Conservation (phyloP, 2,113 vertebrate genomes). For the Hemiscyllium ocellatum region DNA sequence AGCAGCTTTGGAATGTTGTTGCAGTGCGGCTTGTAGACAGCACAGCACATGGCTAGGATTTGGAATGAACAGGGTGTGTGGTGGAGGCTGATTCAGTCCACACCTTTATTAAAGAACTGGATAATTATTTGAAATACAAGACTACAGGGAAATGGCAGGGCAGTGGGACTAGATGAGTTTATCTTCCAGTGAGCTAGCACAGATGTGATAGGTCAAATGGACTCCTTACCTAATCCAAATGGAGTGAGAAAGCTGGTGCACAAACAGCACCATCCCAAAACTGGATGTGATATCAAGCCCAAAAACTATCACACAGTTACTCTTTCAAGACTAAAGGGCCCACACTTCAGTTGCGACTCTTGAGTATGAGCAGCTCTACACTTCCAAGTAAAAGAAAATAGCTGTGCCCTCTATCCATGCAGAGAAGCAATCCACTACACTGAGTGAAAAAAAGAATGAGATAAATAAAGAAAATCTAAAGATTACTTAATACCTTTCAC, state of each 20-base stretch:
- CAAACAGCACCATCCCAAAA: background rate
- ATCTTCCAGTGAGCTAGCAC: background rate
- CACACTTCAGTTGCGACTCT: background rate
- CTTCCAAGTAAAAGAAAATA: background rate
- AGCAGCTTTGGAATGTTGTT: no score
- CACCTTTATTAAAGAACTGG: background rate
- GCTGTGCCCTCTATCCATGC: background rate
- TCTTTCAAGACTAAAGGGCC: background rate
- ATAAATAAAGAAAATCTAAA: background rate
- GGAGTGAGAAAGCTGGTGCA: background rate
- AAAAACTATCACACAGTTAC: background rate
- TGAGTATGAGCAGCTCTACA: background rate
- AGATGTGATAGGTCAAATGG: background rate
- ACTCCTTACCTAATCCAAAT: background rate
- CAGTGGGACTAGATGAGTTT: background rate
- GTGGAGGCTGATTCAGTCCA: background rate
- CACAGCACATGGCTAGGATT: background rate
- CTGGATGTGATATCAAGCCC: background rate
- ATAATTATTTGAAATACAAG: background rate
- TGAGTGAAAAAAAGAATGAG: background rate
- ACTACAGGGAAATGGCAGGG: background rate
- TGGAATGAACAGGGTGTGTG: background rate
- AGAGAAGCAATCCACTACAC: background rate
- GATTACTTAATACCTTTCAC: background rate
- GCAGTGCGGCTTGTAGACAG: no score